These are phyloP conservation scores for Pinna nobilis DNA, from an alignment of 1,140 invertebrate species.

Conservation along the genomic window DNA sequence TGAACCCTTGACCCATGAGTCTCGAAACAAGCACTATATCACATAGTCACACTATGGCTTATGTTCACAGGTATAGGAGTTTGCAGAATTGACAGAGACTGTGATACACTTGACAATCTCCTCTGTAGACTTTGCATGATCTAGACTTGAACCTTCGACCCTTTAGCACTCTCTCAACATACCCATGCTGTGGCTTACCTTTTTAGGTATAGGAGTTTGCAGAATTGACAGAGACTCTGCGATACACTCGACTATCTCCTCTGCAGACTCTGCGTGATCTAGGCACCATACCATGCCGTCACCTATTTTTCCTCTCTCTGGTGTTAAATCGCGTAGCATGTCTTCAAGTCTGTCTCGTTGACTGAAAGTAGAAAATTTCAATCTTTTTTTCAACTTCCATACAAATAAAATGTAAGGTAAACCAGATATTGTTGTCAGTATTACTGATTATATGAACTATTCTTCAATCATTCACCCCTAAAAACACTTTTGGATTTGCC, in stretches of 20 bases:
- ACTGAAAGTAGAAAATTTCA: slow-evolving; percentile 69
- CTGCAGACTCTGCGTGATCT: slow-evolving; percentile 97
- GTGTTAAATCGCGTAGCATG: slow-evolving; percentile 89
- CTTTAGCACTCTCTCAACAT: too few species aligned
- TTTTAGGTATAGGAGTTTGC: slow-evolving; percentile 89
- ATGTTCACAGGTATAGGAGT: slow-evolving; percentile 90
- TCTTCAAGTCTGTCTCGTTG: slow-evolving; percentile 95
- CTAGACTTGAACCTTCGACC: too few species aligned
- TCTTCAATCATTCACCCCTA: too few species aligned
- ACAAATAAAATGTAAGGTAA: too few species aligned
- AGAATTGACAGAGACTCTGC: slow-evolving; percentile 81
- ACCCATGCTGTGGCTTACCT: slow-evolving; percentile 75
- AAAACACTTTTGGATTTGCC: too few species aligned
- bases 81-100: slow-evolving; percentile 81
- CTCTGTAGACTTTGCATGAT: slow-evolving; percentile 97
- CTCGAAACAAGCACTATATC: too few species aligned
- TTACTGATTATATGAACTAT: neutral
- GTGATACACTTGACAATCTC: slow-evolving; percentile 95
- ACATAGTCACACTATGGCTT: too few species aligned
- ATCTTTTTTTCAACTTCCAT: neutral
- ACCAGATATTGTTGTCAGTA: too few species aligned
- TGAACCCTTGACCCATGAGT: too few species aligned
- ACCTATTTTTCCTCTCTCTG: slow-evolving; percentile 84
- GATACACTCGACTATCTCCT: slow-evolving; percentile 96
- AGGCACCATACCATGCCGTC: slow-evolving; percentile 99